Percentiles rank a stretch among this genome's conserved stretches.
These are phyloP conservation scores for Adelphocoris suturalis DNA, from an alignment of 2,888 invertebrate genomes.

Conservation along the genomic window DNA sequence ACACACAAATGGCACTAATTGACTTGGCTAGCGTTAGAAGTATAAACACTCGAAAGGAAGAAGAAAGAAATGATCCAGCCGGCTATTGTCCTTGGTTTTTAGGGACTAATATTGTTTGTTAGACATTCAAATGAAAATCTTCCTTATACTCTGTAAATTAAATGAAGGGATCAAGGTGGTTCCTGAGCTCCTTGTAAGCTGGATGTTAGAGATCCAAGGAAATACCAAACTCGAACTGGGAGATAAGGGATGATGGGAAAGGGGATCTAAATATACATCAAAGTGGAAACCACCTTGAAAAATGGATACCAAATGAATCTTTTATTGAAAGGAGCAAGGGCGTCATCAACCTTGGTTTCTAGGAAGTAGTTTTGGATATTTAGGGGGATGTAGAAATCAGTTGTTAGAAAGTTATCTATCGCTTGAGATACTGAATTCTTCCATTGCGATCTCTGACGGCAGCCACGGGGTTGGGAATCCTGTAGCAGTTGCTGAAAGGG, in stretches of 20 bases:
- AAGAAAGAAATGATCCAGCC: too few species aligned
- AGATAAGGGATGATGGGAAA: too few species aligned
- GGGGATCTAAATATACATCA: too few species aligned
- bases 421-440: conserved; percentile 69
- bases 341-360: too few species aligned
- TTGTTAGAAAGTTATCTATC: conserved; percentile 73
- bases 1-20: neutral
- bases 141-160: too few species aligned
- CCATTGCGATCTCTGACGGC: conserved; percentile 70
- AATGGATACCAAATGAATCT: too few species aligned
- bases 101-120: too few species aligned
- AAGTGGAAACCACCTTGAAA: too few species aligned
- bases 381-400: neutral
- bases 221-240: neutral
- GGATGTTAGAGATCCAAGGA: neutral
- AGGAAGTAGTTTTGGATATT: neutral
- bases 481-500: conserved; percentile 81
- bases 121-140: too few species aligned
- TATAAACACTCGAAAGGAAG: neutral
- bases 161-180: neutral
- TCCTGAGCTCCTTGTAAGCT: neutral
- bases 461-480: conserved; percentile 72
- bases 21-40: neutral
- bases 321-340: too few species aligned
- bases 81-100: too few species aligned